phyloP scores from a whole-genome alignment of 2,888 invertebrate genomes.

The Synanthedon formicaeformis region DNA sequence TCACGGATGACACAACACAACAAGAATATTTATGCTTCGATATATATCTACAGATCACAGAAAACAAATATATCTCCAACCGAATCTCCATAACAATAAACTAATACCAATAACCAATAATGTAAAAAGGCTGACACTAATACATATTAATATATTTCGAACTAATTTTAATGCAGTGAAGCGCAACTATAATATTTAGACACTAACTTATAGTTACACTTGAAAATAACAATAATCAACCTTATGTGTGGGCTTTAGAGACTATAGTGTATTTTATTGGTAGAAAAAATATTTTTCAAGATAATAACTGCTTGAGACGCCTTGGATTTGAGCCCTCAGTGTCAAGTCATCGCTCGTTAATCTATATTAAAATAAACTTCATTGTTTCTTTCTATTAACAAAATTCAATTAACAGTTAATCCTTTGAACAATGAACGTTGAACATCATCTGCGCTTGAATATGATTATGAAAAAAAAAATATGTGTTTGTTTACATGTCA shows the following conservation, averaged over 20 bases:
- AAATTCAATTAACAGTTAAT: conserved; percentile 47
- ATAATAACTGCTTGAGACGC: conserved; percentile 16
- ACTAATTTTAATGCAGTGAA: conserved; percentile 50
- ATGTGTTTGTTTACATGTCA: too few species aligned
- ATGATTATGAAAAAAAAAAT: too few species aligned
- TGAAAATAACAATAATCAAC: background rate
- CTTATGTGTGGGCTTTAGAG: background rate
- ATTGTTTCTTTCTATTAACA: conserved; percentile 56
- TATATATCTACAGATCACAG: conserved; percentile 14
- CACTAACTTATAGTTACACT: conserved; percentile 13
- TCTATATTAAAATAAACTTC: conserved; percentile 65
- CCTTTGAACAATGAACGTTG: conserved; percentile 3
- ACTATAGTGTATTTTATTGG: too few species aligned
- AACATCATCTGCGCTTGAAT: background rate
- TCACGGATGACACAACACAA: background rate
- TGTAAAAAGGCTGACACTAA: conserved; percentile 54
- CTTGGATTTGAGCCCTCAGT: conserved; percentile 35
- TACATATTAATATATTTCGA: conserved; percentile 57
- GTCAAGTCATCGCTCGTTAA: conserved; percentile 66
- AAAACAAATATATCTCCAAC: conserved; percentile 32
- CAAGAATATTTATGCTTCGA: background rate
- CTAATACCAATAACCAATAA: conserved; percentile 55
- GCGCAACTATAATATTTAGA: conserved; percentile 28
- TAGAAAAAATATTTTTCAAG: background rate
- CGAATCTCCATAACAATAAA: conserved; percentile 53